A percentile compares a stretch with the other conserved stretches of the same genome.
Conservation (phyloP, 2,113 vertebrate species). For the Okapia johnstoni region DNA sequence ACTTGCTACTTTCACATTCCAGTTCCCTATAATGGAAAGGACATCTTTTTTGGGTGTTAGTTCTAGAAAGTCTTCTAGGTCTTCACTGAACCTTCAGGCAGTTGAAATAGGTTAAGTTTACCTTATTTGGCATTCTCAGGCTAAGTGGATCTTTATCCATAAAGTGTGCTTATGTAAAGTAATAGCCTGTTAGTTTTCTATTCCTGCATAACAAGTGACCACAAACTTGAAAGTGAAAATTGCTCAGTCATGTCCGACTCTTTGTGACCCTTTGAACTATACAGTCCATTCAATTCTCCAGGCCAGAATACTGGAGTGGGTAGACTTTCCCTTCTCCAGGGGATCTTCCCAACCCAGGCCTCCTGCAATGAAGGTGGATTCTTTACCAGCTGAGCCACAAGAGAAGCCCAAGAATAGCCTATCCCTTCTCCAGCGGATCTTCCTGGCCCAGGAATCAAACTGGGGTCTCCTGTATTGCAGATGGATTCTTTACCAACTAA, state of each 20-base stretch:
- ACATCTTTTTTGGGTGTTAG: too few relatives aligned
- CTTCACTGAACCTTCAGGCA: too few relatives aligned
- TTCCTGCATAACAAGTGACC: background rate
- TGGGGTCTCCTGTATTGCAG: background rate
- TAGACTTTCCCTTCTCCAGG: background rate
- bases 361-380: background rate
- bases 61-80: too few relatives aligned
- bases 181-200: background rate
- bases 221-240: background rate
- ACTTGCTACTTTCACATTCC: too few relatives aligned
- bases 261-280: background rate
- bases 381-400: background rate
- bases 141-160: background rate
- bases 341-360: background rate
- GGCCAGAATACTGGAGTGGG: background rate
- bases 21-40: too few relatives aligned
- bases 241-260: background rate
- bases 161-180: background rate
- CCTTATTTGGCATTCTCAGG: background rate
- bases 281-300: background rate
- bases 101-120: background rate
- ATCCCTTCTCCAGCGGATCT: background rate
- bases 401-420: background rate
- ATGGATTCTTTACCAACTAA: background rate
- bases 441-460: background rate